Conservation (phyloP, 2,113 vertebrate species). For the Isurus oxyrinchus region DNA sequence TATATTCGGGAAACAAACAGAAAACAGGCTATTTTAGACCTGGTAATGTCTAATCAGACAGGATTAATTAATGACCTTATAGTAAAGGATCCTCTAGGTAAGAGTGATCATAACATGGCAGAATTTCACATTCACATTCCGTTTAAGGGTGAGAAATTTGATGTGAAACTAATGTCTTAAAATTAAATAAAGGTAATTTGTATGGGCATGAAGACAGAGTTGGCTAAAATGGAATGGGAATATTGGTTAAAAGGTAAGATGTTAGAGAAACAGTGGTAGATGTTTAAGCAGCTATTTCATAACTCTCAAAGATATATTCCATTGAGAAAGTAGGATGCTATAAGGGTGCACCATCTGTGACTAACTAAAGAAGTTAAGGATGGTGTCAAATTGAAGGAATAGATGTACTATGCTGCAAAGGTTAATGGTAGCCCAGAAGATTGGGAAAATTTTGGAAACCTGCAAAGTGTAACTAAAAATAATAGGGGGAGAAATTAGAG, state of each 20-base stretch:
- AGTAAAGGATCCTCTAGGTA: neutral
- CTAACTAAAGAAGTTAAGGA: no score
- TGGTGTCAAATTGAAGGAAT: no score
- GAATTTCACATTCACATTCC: neutral
- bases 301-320: no score
- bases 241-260: neutral
- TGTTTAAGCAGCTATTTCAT: no score
- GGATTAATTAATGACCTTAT: neutral
- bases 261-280: no score
- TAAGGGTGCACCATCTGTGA: no score
- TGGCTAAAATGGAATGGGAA: neutral
- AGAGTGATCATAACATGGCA: neutral
- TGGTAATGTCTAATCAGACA: neutral
- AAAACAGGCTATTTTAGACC: neutral
- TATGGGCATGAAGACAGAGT: neutral
- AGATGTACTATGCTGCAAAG: no score
- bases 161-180: neutral
- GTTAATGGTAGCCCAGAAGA: no score
- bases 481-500: no score
- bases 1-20: neutral
- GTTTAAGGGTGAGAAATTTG: neutral
- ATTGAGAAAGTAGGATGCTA: no score
- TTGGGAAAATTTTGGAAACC: no score
- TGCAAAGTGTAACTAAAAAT: no score
- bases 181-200: neutral